Evolutionary conservation across 2,797 vertebrate genomes (phyloP).

Genomic region (Gallinago solitaria): DNA sequence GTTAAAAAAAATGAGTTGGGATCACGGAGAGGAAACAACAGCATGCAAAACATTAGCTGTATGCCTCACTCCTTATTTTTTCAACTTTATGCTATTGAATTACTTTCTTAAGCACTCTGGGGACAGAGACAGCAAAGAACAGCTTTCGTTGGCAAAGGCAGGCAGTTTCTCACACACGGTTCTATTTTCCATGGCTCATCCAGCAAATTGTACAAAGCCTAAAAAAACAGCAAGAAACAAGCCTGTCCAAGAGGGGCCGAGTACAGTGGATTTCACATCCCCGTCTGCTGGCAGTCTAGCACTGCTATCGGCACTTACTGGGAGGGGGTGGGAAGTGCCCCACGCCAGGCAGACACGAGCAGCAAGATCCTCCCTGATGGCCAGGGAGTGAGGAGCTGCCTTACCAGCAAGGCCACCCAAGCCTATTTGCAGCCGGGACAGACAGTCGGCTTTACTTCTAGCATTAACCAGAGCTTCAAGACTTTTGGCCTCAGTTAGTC

Average conservation of each 20-base stretch:
- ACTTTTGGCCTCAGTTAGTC: not conserved
- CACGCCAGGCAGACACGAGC: fast-evolving
- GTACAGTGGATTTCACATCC: not conserved
- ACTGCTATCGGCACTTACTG: not conserved
- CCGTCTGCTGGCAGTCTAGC: not conserved
- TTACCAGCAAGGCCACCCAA: not conserved
- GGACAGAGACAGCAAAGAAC: slow-evolving; percentile 2
- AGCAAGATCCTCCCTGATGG: not conserved
- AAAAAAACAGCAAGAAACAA: not conserved
- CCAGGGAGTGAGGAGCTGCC: not conserved
- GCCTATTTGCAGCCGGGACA: not conserved
- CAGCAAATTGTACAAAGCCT: not conserved
- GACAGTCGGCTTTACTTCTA: not conserved
- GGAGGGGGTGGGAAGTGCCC: not conserved
- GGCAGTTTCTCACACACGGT: not conserved
- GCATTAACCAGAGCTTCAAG: not conserved
- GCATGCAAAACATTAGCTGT: not conserved
- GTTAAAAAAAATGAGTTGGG: not conserved
- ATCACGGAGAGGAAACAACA: not conserved
- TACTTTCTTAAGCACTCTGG: slow-evolving; percentile 37
- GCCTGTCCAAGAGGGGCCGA: not conserved
- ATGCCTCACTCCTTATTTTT: not conserved
- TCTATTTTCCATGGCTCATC: slow-evolving; percentile 35
- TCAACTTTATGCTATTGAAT: not conserved
- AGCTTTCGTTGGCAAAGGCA: slow-evolving; percentile 46